Percentiles rank a stretch among this genome's conserved stretches.
Conservation (phyloP, 2,113 vertebrate species). For the Daphoenositta chrysoptera region DNA sequence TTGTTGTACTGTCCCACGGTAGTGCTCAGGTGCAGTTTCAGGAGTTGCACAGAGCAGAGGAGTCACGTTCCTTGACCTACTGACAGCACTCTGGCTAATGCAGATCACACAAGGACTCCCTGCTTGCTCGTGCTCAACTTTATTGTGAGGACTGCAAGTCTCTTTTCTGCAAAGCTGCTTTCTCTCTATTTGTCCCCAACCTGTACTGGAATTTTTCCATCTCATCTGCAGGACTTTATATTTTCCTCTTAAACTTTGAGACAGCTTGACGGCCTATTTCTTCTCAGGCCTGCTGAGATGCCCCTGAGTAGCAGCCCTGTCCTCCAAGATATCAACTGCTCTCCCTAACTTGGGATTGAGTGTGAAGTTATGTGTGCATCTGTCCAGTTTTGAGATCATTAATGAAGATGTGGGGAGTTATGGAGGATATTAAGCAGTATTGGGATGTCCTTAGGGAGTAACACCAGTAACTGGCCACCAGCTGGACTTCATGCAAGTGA, state of each 20-base stretch:
- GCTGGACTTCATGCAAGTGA: background rate
- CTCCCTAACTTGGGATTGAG: background rate
- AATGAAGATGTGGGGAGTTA: background rate
- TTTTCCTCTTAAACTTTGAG: background rate
- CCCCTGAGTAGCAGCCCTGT: background rate
- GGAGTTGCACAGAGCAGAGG: background rate
- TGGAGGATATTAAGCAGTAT: background rate
- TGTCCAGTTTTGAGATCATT: background rate
- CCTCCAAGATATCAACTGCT: background rate
- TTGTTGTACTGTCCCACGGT: background rate
- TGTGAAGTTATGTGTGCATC: background rate
- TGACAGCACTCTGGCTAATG: background rate
- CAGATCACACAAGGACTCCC: background rate
- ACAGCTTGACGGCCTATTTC: background rate
- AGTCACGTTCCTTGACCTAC: background rate
- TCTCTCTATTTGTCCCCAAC: background rate
- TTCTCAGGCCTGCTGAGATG: background rate
- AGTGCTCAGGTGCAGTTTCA: background rate
- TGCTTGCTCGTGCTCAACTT: background rate
- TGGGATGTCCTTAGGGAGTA: background rate
- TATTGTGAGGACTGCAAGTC: background rate
- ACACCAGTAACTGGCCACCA: background rate
- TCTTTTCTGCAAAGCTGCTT: background rate
- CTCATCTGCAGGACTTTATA: rapidly evolving
- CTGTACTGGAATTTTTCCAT: background rate